Evolutionary conservation across 2,797 vertebrate genomes (phyloP), one percentile per base, ranked within the genome.

Genomic region (Alosa sapidissima): DNA sequence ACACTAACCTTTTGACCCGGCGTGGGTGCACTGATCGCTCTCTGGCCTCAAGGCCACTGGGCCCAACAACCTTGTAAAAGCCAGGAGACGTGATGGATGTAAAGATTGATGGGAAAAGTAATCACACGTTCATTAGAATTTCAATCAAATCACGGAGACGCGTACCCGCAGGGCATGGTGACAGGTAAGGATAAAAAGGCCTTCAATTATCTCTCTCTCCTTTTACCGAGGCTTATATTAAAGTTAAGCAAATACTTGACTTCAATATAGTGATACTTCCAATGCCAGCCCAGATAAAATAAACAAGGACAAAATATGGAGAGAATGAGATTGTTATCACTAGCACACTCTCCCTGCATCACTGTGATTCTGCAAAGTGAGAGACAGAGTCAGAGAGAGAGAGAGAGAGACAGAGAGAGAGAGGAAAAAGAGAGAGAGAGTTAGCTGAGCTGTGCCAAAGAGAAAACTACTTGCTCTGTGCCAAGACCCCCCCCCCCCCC

Each of bases 401-500:
- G 72, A 81, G 75, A 54, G 49, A 48, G 11, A 84, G 36, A 85
- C 58, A 82, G 24, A 83, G 24, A 60, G 48, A 85, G 72, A 88
- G 65, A 85, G n/a, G 8, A 75, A 28, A n/a, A 36, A 60, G 16
- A 81, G 6, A 58, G n/a, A 72, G 5, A 89, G 51, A 83, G 60
- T 14, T 13, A 75, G 68, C 33, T 36, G 36, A 47, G 68, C 81
- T 47, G 85, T 87, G 89, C 89, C 90, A 91, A 91, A 83, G 55
- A 92, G 84, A 87, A 89, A 89, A 89, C 81, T 41, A 81, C 33
- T n/a, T 52, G n/a, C 55, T 83, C 72, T 81, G 58, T 86, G 88
- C 89, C 91, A 92, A 91, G 85, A 28, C 88, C 86, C 91, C 90
- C n/a, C n/a, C 3, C 90, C 33, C 33, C 19, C 3, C 4, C 55